These are phyloP conservation scores for Linyphia triangularis DNA, from an alignment of 2,888 invertebrate species.

Conservation along the genomic window DNA sequence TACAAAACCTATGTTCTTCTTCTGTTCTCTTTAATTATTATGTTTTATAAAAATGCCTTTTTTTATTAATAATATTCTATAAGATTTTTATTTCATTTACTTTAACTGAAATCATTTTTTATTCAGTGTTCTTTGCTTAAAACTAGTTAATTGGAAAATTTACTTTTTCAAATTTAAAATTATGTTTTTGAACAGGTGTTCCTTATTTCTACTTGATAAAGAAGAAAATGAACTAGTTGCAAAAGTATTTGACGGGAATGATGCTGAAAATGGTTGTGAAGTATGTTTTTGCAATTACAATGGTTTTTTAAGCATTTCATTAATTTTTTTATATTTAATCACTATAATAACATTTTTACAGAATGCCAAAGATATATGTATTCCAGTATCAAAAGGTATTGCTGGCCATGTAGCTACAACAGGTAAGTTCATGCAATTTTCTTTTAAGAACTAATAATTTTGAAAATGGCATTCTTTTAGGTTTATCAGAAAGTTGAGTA, in stretches of 20 bases:
- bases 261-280: constrained; percentile 36
- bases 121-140: too few relatives aligned
- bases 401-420: constrained; percentile 88
- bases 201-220: constrained; percentile 87
- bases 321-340: not conserved
- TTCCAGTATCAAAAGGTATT: constrained; percentile 84
- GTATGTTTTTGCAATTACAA: not conserved
- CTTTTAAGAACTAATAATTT: not conserved
- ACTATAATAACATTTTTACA: constrained; percentile 69
- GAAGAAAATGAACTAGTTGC: constrained; percentile 88
- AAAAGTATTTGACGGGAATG: constrained; percentile 85
- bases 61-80: not conserved
- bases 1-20: not conserved
- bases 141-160: too few relatives aligned
- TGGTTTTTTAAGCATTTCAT: not conserved
- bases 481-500: too few relatives aligned
- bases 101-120: too few relatives aligned
- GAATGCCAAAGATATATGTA: constrained; percentile 81
- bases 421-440: constrained; percentile 78
- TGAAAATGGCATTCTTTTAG: too few relatives aligned
- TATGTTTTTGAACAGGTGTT: constrained; percentile 82
- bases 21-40: not conserved
- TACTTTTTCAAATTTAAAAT: not conserved
- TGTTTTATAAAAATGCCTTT: too few relatives aligned
- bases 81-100: not conserved